Evolutionary conservation across 2,113 vertebrate genomes (phyloP).

Genomic region (Scomber colias): DNA sequence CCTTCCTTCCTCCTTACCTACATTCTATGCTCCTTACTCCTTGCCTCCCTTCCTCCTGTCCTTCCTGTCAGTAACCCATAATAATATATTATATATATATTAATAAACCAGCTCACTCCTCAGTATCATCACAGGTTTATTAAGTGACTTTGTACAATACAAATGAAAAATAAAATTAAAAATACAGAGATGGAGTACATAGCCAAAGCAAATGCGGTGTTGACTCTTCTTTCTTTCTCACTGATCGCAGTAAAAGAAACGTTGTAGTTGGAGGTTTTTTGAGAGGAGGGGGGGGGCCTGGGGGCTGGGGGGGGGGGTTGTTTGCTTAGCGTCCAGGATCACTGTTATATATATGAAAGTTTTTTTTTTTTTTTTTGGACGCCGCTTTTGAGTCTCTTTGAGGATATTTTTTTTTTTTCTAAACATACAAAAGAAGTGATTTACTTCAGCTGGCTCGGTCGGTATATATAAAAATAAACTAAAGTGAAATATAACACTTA

Average conservation of each 20-base stretch:
- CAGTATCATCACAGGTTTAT: slow-evolving; percentile 97
- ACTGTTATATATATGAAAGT: slow-evolving; percentile 34
- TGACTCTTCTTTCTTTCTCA: slow-evolving; percentile 85
- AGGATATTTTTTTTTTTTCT: slow-evolving; percentile 54
- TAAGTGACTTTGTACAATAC: slow-evolving; percentile 99
- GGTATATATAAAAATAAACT: slow-evolving; percentile 91
- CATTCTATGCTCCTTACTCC: too few relatives aligned
- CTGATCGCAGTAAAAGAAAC: slow-evolving; percentile 73
- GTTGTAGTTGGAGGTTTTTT: slow-evolving; percentile 12
- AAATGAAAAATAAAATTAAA: slow-evolving; percentile 92
- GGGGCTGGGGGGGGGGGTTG: not conserved
- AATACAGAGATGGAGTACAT: slow-evolving; percentile 97
- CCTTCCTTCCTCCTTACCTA: too few relatives aligned
- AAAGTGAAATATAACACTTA: slow-evolving; percentile 94
- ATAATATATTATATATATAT: too few relatives aligned
- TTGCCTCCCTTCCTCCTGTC: too few relatives aligned
- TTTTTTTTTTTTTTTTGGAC: slow-evolving; percentile 57
- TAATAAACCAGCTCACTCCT: slow-evolving; percentile 50
- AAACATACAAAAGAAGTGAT: slow-evolving; percentile 86
- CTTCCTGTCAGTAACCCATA: not conserved
- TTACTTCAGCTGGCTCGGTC: slow-evolving; percentile 93
- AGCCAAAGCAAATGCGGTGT: slow-evolving; percentile 93
- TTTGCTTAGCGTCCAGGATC: slow-evolving; percentile 24
- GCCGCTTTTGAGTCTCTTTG: slow-evolving; percentile 83
- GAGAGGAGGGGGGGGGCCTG: too few relatives aligned